These are phyloP conservation scores for Drosophila kohkoa DNA, from an alignment of 1,140 invertebrate species.

Conservation along the genomic window DNA sequence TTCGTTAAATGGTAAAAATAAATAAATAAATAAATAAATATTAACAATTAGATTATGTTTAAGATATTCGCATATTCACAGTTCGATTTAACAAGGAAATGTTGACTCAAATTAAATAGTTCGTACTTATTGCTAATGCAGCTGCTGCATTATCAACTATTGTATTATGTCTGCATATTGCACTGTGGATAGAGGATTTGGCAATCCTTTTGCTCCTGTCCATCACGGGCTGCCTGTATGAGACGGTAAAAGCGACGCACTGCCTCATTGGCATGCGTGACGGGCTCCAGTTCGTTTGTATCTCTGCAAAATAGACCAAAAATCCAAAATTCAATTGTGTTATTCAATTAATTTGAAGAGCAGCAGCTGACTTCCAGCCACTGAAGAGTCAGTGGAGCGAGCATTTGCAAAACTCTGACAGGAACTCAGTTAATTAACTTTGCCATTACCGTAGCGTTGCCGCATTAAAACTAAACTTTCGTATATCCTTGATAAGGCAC, in stretches of 20 bases:
- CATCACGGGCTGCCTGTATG: slow-evolving; percentile 91
- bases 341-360: slow-evolving; percentile 65
- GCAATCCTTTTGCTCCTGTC: slow-evolving; percentile 92
- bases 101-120: slow-evolving; percentile 64
- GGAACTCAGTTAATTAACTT: slow-evolving; percentile 73
- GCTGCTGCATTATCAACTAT: slow-evolving; percentile 7
- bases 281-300: slow-evolving; percentile 88
- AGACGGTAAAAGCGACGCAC: slow-evolving; percentile 92
- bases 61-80: slow-evolving; percentile 69
- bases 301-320: slow-evolving; percentile 69
- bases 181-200: slow-evolving; percentile 89
- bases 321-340: slow-evolving; percentile 42
- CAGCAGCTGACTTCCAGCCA: slow-evolving; percentile 43
- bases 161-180: slow-evolving; percentile 71
- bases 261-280: slow-evolving; percentile 87
- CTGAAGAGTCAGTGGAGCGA: background rate
- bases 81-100: slow-evolving; percentile 74
- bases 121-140: slow-evolving; percentile 34
- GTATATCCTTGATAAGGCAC: slow-evolving; percentile 25
- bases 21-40: slow-evolving; percentile 74
- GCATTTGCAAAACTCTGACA: slow-evolving; percentile 23
- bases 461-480: slow-evolving; percentile 45
- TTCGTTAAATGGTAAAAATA: slow-evolving; percentile 11
- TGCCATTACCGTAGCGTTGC: slow-evolving; percentile 22
- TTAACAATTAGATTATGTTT: slow-evolving; percentile 70